phyloP scores from a whole-genome alignment of 2,797 vertebrate species.

The Picus viridis region DNA sequence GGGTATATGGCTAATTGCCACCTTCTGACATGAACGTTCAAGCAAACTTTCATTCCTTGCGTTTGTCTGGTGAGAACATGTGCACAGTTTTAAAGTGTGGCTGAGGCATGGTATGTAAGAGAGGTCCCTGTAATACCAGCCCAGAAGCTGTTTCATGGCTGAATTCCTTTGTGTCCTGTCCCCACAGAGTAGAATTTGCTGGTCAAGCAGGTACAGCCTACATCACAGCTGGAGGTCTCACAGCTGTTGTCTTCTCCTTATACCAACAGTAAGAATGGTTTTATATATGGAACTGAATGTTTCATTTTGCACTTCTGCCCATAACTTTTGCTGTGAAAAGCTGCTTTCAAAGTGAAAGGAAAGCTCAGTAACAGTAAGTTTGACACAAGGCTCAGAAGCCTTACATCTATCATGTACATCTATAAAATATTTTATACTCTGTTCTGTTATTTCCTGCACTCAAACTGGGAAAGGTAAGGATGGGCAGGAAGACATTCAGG shows the following conservation, averaged over 20 bases:
- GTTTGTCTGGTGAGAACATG: neutral
- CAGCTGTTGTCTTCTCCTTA: neutral
- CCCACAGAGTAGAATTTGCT: neutral
- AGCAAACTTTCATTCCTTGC: neutral
- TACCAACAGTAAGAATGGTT: neutral
- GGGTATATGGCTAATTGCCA: neutral
- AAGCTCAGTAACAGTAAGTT: neutral
- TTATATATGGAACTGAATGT: neutral
- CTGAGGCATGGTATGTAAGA: neutral
- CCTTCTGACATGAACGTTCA: neutral
- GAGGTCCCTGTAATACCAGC: neutral
- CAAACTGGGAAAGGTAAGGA: slow-evolving; percentile 37
- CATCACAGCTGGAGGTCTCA: neutral
- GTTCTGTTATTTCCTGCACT: slow-evolving; percentile 40
- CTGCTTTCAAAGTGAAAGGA: neutral
- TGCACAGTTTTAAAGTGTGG: neutral
- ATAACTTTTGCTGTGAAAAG: neutral
- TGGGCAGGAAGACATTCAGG: slow-evolving; percentile 59
- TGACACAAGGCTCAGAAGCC: neutral
- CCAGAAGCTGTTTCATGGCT: neutral
- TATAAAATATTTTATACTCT: neutral
- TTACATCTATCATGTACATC: neutral
- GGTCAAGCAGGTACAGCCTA: neutral
- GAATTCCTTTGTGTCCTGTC: neutral
- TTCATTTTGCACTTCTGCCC: neutral